Evolutionary conservation across 2,888 invertebrate species (phyloP).

Genomic region (Aphidoletes aphidimyza): DNA sequence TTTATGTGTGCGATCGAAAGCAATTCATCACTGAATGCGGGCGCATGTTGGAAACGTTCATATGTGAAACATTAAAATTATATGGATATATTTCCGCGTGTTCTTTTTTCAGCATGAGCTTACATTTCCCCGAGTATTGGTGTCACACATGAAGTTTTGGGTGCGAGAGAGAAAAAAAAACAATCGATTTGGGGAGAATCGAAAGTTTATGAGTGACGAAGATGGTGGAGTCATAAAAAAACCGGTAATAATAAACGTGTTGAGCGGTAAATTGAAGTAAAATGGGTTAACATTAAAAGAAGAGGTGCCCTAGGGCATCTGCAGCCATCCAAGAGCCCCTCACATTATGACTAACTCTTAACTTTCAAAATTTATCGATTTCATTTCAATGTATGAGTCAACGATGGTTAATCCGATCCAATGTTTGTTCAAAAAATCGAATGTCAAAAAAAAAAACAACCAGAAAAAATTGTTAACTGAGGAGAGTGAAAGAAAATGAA

Average conservation of each 20-base stretch:
- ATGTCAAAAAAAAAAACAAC: background rate
- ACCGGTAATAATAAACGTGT: background rate
- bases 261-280: background rate
- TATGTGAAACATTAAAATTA: background rate
- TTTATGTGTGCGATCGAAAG: background rate
- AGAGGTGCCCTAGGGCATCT: no score
- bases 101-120: background rate
- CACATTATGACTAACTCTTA: no score
- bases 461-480: no score
- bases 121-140: no score
- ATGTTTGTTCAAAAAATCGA: conserved; percentile 6
- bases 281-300: background rate
- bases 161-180: no score
- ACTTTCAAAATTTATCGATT: conserved; percentile 13
- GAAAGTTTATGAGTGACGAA: background rate
- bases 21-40: conserved; percentile 19
- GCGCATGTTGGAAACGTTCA: background rate
- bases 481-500: background rate
- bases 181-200: no score
- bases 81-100: conserved; percentile 15
- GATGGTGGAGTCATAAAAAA: background rate
- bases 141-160: background rate
- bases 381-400: background rate
- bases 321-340: no score
- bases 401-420: background rate